Conservation (phyloP, 2,888 invertebrate genomes). For the Acleris cristana region DNA sequence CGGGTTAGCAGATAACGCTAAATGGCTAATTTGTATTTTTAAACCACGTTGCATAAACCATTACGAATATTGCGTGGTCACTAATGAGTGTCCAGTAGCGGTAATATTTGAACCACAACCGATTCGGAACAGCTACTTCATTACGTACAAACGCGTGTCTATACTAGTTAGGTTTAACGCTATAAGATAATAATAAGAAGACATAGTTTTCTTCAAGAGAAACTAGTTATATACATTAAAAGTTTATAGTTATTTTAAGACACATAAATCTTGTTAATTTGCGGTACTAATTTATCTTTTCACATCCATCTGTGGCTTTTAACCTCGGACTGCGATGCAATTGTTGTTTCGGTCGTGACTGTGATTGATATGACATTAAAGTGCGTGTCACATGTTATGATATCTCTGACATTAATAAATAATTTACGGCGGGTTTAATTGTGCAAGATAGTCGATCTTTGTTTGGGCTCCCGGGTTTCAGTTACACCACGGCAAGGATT, state of each 20-base stretch:
- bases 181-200: no score
- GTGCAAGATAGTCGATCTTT: slow-evolving; percentile 25
- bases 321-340: slow-evolving; percentile 23
- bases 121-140: slow-evolving; percentile 23
- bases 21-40: slow-evolving; percentile 76
- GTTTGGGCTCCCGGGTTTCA: slow-evolving; percentile 22
- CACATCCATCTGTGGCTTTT: slow-evolving; percentile 15
- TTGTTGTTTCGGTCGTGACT: slow-evolving; percentile 39
- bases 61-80: slow-evolving; percentile 56
- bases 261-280: background rate
- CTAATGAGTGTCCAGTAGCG: slow-evolving; percentile 60
- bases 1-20: slow-evolving; percentile 68
- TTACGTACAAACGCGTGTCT: background rate
- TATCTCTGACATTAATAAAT: slow-evolving; percentile 39
- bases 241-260: background rate
- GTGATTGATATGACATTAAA: slow-evolving; percentile 41
- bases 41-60: slow-evolving; percentile 70
- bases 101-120: slow-evolving; percentile 52
- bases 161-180: background rate
- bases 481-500: slow-evolving; percentile 19
- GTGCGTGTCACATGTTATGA: slow-evolving; percentile 44
- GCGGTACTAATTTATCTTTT: slow-evolving; percentile 3
- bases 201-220: no score
- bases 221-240: no score
- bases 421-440: slow-evolving; percentile 36